Conservation (phyloP, 2,888 invertebrate genomes). For the Andrena trimmerana region DNA sequence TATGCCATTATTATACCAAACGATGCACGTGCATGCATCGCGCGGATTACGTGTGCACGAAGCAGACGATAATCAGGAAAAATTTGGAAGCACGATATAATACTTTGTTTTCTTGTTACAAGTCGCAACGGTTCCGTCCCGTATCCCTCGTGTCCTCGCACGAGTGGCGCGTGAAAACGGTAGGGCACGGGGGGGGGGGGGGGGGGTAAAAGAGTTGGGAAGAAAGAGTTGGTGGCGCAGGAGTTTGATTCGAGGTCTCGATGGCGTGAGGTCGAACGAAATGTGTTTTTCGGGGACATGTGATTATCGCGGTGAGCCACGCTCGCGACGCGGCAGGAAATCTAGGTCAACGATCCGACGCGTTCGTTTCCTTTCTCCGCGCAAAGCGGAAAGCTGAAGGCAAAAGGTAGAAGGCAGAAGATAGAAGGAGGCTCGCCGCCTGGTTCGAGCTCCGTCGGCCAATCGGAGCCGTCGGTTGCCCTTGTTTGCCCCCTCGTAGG, state of each 20-base stretch:
- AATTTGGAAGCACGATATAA: too few relatives aligned
- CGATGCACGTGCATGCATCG: too few relatives aligned
- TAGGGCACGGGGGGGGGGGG: background rate
- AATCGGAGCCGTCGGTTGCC: slow-evolving; percentile 41
- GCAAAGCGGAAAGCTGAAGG: background rate
- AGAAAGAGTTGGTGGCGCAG: background rate
- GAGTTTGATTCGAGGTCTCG: background rate
- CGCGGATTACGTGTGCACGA: too few relatives aligned
- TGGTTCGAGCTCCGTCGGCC: slow-evolving; percentile 52
- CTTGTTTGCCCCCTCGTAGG: too few relatives aligned
- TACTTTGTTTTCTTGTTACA: too few relatives aligned
- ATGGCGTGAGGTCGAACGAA: background rate
- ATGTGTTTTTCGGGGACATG: slow-evolving; percentile 13
- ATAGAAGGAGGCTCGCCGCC: slow-evolving; percentile 60
- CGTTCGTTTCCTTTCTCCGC: slow-evolving; percentile 37
- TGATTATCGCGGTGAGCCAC: slow-evolving; percentile 26
- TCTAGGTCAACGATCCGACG: slow-evolving; percentile 58
- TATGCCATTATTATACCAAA: too few relatives aligned
- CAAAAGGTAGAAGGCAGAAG: slow-evolving; percentile 8
- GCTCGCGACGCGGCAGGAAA: slow-evolving; percentile 4
- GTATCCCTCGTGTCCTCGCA: background rate
- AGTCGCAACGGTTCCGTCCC: too few relatives aligned
- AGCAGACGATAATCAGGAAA: too few relatives aligned
- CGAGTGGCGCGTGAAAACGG: background rate
- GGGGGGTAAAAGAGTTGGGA: background rate